Percentiles rank a stretch among this genome's conserved stretches.
Evolutionary conservation across 1,140 invertebrate species (phyloP).

Genomic region (Gonioctena quinquepunctata): DNA sequence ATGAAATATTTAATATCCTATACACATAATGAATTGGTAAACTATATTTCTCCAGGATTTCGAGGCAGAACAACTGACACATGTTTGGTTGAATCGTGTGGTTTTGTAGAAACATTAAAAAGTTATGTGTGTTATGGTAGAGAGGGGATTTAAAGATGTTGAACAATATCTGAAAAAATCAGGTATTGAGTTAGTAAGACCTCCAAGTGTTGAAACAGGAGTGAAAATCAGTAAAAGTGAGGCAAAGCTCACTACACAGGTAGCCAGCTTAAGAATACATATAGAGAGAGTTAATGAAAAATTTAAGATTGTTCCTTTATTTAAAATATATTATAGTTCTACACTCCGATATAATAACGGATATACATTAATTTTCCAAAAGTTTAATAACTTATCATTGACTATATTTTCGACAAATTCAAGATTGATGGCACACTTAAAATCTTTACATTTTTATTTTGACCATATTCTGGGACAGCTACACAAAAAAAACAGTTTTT

Average conservation of each 20-base stretch:
- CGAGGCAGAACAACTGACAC: slow-evolving; percentile 50
- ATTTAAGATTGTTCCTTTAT: too few relatives aligned
- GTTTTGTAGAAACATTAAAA: slow-evolving; percentile 44
- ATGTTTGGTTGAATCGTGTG: slow-evolving; percentile 47
- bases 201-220: slow-evolving; percentile 49
- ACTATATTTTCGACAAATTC: background rate
- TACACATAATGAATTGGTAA: slow-evolving; percentile 55
- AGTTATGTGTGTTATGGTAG: slow-evolving; percentile 40
- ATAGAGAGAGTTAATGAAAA: slow-evolving; percentile 42
- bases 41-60: slow-evolving; percentile 54
- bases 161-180: slow-evolving; percentile 36
- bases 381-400: background rate
- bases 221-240: background rate
- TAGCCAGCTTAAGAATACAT: slow-evolving; percentile 43
- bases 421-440: background rate
- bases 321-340: too few relatives aligned
- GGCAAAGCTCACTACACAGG: slow-evolving; percentile 33
- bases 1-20: slow-evolving; percentile 39
- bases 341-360: background rate
- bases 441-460: background rate
- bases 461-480: background rate
- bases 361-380: background rate
- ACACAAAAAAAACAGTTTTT: background rate
- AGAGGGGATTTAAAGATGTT: slow-evolving; percentile 51
- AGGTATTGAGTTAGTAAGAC: slow-evolving; percentile 47